Conservation (phyloP, 2,888 invertebrate genomes). For the Acronicta leporina region DNA sequence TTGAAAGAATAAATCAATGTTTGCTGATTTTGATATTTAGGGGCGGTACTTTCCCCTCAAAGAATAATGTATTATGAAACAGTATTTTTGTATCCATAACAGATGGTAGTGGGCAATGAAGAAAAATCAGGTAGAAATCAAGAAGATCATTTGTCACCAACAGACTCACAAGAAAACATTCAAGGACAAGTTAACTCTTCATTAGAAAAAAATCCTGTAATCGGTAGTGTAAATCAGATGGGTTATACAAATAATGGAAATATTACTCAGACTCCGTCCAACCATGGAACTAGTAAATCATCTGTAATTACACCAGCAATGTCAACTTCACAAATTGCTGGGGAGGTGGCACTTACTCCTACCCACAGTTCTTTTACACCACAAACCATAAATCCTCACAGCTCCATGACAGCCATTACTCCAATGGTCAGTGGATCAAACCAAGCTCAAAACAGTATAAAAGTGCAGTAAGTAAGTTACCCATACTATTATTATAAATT, state of each 20-base stretch:
- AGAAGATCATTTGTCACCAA: background rate
- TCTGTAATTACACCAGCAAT: constrained; percentile 44
- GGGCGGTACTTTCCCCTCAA: no score
- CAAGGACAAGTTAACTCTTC: background rate
- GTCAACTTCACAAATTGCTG: constrained; percentile 62
- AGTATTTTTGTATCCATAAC: constrained; percentile 1
- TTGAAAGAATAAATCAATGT: no score
- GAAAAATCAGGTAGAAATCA: constrained; percentile 8
- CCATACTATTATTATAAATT: background rate
- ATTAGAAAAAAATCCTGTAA: constrained; percentile 23
- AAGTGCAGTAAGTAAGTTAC: constrained; percentile 90
- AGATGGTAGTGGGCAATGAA: constrained; percentile 34
- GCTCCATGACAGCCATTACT: constrained; percentile 85
- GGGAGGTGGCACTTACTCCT: constrained; percentile 81
- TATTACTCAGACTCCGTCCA: constrained; percentile 27
- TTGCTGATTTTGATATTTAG: no score
- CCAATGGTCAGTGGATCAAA: constrained; percentile 86
- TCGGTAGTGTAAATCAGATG: constrained; percentile 19
- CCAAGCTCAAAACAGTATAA: constrained; percentile 90
- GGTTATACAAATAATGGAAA: constrained; percentile 7
- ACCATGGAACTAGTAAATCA: constrained; percentile 16
- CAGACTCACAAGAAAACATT: constrained; percentile 4
- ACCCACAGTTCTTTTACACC: constrained; percentile 79
- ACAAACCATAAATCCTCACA: constrained; percentile 86
- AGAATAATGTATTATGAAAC: no score